A percentile compares a stretch with the other conserved stretches of the same genome.
Conservation (phyloP, 2,888 invertebrate genomes). For the Drosophila eohydei region DNA sequence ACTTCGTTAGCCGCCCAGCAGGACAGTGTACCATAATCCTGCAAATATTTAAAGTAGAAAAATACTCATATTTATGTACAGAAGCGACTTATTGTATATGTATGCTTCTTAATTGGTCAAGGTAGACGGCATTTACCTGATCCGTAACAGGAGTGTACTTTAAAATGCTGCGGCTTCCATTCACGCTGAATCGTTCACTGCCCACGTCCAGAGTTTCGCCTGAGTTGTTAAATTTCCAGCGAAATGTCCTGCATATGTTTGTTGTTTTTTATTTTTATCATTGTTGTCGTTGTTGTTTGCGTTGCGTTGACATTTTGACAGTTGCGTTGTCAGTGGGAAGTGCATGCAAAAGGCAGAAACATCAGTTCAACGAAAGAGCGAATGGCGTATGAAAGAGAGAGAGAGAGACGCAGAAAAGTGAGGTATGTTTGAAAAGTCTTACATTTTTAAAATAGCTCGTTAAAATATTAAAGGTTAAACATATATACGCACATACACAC, state of each 20-base stretch:
- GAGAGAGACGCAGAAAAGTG: conserved; percentile 30
- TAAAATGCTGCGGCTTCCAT: conserved; percentile 90
- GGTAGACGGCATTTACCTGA: conserved; percentile 80
- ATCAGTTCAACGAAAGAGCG: conserved; percentile 40
- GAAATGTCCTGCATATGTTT: conserved; percentile 88
- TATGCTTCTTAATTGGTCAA: conserved; percentile 43
- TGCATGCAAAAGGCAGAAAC: conserved; percentile 53
- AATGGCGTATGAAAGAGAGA: conserved; percentile 1
- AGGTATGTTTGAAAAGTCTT: conserved; percentile 76
- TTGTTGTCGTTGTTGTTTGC: conserved; percentile 32
- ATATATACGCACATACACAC: conserved; percentile 24
- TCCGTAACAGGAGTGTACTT: conserved; percentile 88
- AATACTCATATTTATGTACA: conserved; percentile 9
- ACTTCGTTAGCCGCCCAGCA: conserved; percentile 94
- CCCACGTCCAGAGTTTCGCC: conserved; percentile 94
- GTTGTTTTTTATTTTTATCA: conserved; percentile 20
- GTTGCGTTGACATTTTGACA: conserved; percentile 80
- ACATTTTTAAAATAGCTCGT: conserved; percentile 78
- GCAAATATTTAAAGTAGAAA: conserved; percentile 36
- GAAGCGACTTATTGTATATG: conserved; percentile 5
- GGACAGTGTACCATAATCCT: conserved; percentile 94
- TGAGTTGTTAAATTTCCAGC: conserved; percentile 97
- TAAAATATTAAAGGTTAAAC: conserved; percentile 80
- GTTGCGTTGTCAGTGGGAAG: conserved; percentile 49
- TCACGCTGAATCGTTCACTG: conserved; percentile 91